These are phyloP conservation scores for Limnephilus rhombicus DNA, from an alignment of 2,888 invertebrate genomes.

Conservation along the genomic window DNA sequence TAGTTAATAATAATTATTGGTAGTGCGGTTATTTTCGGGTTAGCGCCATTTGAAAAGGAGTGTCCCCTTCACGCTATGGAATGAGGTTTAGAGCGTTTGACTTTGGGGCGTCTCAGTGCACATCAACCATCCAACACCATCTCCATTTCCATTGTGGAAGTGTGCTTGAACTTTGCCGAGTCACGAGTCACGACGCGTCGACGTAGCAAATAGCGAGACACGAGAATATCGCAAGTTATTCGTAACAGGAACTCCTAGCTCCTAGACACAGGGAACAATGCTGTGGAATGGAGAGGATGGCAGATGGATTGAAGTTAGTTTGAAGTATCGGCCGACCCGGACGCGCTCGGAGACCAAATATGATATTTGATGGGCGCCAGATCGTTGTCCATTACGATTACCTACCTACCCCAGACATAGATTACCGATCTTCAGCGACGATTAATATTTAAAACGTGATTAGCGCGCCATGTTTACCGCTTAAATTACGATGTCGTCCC, in stretches of 20 bases:
- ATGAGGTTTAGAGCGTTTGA: neutral
- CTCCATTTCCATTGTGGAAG: neutral
- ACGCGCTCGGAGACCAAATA: slow-evolving; percentile 57
- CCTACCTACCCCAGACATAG: slow-evolving; percentile 3
- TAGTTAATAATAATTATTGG: neutral
- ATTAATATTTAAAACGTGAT: slow-evolving; percentile 57
- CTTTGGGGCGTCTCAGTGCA: neutral
- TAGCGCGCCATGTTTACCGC: slow-evolving; percentile 53
- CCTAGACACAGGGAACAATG: neutral
- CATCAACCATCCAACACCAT: slow-evolving; percentile 15
- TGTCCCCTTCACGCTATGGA: slow-evolving; percentile 7
- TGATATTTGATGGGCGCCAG: slow-evolving; percentile 60
- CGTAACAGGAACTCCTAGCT: too few relatives aligned
- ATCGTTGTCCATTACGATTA: slow-evolving; percentile 29
- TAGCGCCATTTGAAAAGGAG: neutral
- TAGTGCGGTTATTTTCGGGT: neutral
- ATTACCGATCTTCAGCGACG: slow-evolving; percentile 41
- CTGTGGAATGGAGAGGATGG: neutral
- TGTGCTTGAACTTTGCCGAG: slow-evolving; percentile 60
- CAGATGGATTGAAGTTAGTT: neutral
- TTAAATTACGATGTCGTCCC: slow-evolving; percentile 28
- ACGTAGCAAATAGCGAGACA: neutral
- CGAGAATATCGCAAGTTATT: neutral
- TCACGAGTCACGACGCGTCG: slow-evolving; percentile 43
- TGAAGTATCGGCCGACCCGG: slow-evolving; percentile 56